Evolutionary conservation across 2,113 vertebrate species (phyloP).

Genomic region (Cricetomys ansorgei): DNA sequence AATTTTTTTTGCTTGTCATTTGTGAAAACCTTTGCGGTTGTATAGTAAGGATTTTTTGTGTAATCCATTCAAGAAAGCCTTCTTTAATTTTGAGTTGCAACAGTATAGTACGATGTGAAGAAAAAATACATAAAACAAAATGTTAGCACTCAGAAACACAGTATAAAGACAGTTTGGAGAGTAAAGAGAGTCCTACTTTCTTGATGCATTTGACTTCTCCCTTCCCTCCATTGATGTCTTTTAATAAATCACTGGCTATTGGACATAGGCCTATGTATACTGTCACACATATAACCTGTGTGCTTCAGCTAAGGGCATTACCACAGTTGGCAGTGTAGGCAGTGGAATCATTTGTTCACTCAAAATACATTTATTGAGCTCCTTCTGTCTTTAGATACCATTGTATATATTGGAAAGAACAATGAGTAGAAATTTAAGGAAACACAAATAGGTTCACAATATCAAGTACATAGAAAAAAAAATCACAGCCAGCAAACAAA

Average conservation of each 20-base stretch:
- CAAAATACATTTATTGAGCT: neutral
- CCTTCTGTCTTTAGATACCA: neutral
- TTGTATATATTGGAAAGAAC: neutral
- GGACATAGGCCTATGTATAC: neutral
- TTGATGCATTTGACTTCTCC: neutral
- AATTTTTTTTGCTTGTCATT: slow-evolving; percentile 8
- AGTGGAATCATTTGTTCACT: neutral
- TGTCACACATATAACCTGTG: neutral
- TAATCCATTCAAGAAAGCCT: neutral
- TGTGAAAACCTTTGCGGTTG: neutral
- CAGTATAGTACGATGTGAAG: neutral
- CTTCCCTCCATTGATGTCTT: neutral
- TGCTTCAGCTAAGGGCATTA: rapidly evolving
- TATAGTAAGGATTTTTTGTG: slow-evolving; percentile 10
- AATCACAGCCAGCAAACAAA: neutral
- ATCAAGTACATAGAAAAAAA: neutral
- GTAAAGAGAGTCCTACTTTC: neutral
- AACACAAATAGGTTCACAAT: neutral
- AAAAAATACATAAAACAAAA: neutral
- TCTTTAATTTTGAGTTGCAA: neutral
- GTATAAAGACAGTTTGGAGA: neutral
- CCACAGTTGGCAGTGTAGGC: too few species aligned
- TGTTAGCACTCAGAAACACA: neutral
- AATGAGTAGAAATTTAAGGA: neutral
- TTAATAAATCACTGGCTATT: neutral